A percentile compares a stretch with the other conserved stretches of the same genome.
Conservation (phyloP, 2,888 invertebrate species). For the Drosophila prolongata region DNA sequence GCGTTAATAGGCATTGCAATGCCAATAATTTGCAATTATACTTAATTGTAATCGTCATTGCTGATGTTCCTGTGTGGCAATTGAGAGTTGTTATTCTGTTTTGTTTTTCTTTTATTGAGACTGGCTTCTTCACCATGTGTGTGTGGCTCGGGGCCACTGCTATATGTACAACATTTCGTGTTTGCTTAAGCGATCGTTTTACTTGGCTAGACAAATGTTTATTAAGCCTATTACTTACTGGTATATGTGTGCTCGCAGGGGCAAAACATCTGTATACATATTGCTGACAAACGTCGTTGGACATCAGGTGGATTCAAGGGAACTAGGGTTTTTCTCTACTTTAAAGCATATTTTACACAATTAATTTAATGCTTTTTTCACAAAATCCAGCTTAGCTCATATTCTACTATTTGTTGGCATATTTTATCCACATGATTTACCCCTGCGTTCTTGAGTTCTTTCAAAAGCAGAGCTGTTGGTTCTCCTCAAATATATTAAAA, state of each 20-base stretch:
- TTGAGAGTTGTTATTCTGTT: constrained; percentile 39
- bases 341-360: constrained; percentile 6
- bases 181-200: constrained; percentile 67
- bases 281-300: constrained; percentile 1
- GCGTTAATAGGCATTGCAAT: constrained; percentile 77
- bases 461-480: constrained; percentile 27
- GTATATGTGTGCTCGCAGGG: constrained; percentile 23
- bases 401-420: not conserved
- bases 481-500: not conserved
- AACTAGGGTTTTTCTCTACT: not conserved
- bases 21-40: constrained; percentile 78
- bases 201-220: constrained; percentile 71
- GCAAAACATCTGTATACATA: constrained; percentile 34
- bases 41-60: constrained; percentile 67
- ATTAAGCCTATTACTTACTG: constrained; percentile 50
- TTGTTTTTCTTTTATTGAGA: constrained; percentile 49
- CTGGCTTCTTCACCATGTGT: constrained; percentile 53
- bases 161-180: constrained; percentile 52
- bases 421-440: constrained; percentile 13
- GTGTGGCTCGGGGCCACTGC: constrained; percentile 44
- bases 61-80: constrained; percentile 47
- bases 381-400: not conserved
- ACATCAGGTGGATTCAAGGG: constrained; percentile 14
- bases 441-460: constrained; percentile 1
- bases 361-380: not conserved